Base-by-base conservation (phyloP, 53 echinoderm and acorn worm genomes). In the Mesocentrotus franciscanus region DNA sequence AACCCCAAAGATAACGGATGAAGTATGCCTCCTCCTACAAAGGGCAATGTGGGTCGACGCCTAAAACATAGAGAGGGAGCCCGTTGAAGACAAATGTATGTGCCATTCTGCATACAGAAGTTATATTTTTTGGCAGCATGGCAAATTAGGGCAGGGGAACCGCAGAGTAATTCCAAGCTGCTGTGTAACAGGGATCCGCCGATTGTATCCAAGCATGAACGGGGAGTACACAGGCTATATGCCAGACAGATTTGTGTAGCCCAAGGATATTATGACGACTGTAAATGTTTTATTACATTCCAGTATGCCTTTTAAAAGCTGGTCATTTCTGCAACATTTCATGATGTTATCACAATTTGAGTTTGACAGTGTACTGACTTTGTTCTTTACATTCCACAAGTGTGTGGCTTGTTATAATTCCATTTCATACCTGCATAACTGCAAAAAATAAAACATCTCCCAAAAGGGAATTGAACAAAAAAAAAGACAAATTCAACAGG, bases 101-200 rank as follows among this genome's bases (percentile, higher is more conserved):
- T 0, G 91, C 0, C 91, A 91, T 35, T 70, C 91, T 11, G 91
- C 34, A 24, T 91, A 91, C 9, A 0, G 91, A 10, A 16, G 15
- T 2, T 66, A 0, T 20, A 91, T 91, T 8, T 91, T 91, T 27
- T 66, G 91, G 91, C 64, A 64, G 35, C 91, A 91, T 91, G 91
- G 91, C 3, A 61, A 8, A 22, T 17, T 91, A 35, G 91, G 91
- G 7, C 32, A 29, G 9, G 70, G 91, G 14, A 91, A 91, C 42
- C 30, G 91, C 4, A 5, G 91, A 0, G 33, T 91, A 0, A 91
- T 91, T 10, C 91, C 91, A 0, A 91, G 91, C 22, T 91, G 91
- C 42, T 70, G 64, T 33, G 91, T 91, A 10, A 66, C 26, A 22
- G 33, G 9, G 2, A 91, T 91, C 8, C 91, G 91, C 0, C 9